Evolutionary conservation across 2,113 vertebrate species (phyloP).

Genomic region (Spizaetus ornatus): DNA sequence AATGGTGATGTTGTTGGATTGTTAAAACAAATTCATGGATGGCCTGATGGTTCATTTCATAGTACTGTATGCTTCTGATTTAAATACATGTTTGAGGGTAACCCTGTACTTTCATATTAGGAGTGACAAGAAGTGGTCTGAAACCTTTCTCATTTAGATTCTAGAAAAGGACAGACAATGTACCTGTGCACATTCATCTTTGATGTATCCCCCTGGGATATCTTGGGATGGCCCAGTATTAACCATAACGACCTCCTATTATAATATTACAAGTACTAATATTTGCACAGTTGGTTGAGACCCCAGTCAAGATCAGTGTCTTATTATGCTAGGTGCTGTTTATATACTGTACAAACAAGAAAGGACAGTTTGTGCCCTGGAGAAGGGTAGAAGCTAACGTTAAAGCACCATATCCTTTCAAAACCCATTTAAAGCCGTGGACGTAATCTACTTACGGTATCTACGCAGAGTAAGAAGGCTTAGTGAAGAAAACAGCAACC

Average conservation of each 20-base stretch:
- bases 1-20: slow-evolving; percentile 81
- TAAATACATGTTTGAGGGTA: slow-evolving; percentile 33
- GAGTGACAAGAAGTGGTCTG: background rate
- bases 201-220: background rate
- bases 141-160: background rate
- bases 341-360: background rate
- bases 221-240: background rate
- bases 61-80: slow-evolving; percentile 48
- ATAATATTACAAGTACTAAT: slow-evolving; percentile 39
- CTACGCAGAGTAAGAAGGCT: background rate
- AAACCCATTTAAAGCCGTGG: background rate
- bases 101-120: background rate
- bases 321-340: background rate
- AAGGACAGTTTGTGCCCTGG: background rate
- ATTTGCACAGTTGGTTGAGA: slow-evolving; percentile 42
- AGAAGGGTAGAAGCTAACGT: background rate
- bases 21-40: slow-evolving; percentile 82
- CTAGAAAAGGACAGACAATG: background rate
- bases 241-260: slow-evolving; percentile 21
- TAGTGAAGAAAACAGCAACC: background rate
- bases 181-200: background rate
- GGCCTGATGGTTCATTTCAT: slow-evolving; percentile 54
- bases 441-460: background rate
- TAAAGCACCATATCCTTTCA: slow-evolving; percentile 12
- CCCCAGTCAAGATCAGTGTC: background rate